These are phyloP conservation scores for Nineta flava DNA, from an alignment of 2,888 invertebrate species.

Conservation along the genomic window DNA sequence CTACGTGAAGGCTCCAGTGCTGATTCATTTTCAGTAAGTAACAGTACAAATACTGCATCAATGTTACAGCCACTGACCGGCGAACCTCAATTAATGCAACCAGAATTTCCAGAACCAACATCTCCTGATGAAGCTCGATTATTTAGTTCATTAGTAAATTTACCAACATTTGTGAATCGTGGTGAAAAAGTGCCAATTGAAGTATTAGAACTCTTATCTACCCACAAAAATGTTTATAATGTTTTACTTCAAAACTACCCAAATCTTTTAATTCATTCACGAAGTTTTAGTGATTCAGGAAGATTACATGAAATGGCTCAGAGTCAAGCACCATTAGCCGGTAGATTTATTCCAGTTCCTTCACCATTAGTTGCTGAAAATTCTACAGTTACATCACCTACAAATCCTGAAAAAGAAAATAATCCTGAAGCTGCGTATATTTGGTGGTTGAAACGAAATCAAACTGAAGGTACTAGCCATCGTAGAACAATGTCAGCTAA, in stretches of 20 bases:
- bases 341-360: conserved; percentile 21
- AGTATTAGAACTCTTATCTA: conserved; percentile 55
- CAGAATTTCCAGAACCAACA: conserved; percentile 18
- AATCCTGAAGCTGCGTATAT: conserved; percentile 31
- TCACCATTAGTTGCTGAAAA: conserved; percentile 26
- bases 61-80: conserved; percentile 34
- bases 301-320: conserved; percentile 28
- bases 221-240: conserved; percentile 51
- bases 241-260: conserved; percentile 62
- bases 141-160: conserved; percentile 65
- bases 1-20: conserved; percentile 45
- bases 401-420: conserved; percentile 23
- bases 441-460: conserved; percentile 38
- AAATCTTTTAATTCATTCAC: conserved; percentile 49
- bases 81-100: conserved; percentile 32
- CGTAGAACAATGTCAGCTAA: conserved; percentile 18
- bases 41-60: conserved; percentile 47
- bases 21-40: conserved; percentile 53
- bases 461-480: conserved; percentile 27
- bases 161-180: conserved; percentile 69
- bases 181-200: conserved; percentile 64
- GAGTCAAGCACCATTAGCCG: conserved; percentile 18
- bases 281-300: conserved; percentile 55
- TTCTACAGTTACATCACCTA: conserved; percentile 21
- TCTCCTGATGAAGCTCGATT: conserved; percentile 29